phyloP scores from a whole-genome alignment of 2,888 invertebrate genomes.

The Nomada hirtipes region DNA sequence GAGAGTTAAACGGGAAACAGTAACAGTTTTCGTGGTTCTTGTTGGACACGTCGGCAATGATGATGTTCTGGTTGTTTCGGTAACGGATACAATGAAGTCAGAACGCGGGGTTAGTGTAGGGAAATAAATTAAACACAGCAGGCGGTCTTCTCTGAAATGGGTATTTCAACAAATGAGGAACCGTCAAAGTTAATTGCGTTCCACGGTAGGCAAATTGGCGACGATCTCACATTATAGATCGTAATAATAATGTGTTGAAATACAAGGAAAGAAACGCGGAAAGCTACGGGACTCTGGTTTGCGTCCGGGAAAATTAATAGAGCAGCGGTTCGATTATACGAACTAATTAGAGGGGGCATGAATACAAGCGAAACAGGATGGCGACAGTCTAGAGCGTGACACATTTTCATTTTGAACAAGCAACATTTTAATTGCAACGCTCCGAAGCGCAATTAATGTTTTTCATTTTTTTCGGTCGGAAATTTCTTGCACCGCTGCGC shows the following conservation, averaged over 20 bases:
- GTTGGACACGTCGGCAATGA: neutral
- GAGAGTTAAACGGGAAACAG: neutral
- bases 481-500: slow-evolving; percentile 32
- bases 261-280: neutral
- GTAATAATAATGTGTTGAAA: slow-evolving; percentile 25
- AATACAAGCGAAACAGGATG: slow-evolving; percentile 24
- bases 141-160: slow-evolving; percentile 6
- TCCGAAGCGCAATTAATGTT: slow-evolving; percentile 57
- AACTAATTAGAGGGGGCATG: slow-evolving; percentile 47
- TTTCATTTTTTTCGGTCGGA: slow-evolving; percentile 54
- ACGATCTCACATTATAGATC: slow-evolving; percentile 4
- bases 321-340: slow-evolving; percentile 48
- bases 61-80: neutral
- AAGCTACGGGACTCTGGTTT: neutral
- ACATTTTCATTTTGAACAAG: slow-evolving; percentile 48
- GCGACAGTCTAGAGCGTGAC: slow-evolving; percentile 40
- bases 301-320: slow-evolving; percentile 30
- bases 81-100: neutral
- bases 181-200: slow-evolving; percentile 17
- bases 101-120: neutral
- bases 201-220: neutral
- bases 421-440: slow-evolving; percentile 58
- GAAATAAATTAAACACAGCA: neutral
- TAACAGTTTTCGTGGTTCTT: neutral
- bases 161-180: slow-evolving; percentile 8